A percentile compares a stretch with the other conserved stretches of the same genome.
Conservation (phyloP, 1,140 invertebrate genomes). For the Eriosoma lanigerum region DNA sequence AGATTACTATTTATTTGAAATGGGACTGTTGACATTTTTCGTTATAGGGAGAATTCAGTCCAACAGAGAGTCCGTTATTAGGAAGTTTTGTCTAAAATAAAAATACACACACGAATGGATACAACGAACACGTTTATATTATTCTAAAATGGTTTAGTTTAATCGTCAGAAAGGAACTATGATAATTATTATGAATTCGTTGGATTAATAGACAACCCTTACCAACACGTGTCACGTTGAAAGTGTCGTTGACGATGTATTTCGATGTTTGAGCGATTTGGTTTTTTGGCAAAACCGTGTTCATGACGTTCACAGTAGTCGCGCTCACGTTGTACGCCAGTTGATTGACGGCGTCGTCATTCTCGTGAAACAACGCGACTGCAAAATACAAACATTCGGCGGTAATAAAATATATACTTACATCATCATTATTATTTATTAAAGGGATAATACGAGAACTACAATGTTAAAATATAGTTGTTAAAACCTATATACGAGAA, state of each 20-base stretch:
- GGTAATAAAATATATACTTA: background rate
- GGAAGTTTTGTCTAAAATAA: too few species aligned
- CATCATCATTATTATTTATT: too few species aligned
- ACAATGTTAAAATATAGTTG: too few species aligned
- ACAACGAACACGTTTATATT: too few species aligned
- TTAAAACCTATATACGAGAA: background rate
- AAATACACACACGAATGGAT: too few species aligned
- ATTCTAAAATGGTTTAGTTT: too few species aligned
- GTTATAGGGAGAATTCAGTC: too few species aligned
- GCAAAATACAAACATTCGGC: background rate
- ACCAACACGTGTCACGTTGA: constrained; percentile 34
- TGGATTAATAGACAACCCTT: background rate
- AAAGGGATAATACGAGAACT: too few species aligned
- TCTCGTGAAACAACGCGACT: constrained; percentile 33
- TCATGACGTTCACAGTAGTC: constrained; percentile 21
- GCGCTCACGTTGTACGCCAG: constrained; percentile 39
- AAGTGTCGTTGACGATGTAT: constrained; percentile 13
- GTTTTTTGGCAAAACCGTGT: constrained; percentile 21
- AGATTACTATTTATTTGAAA: too few species aligned
- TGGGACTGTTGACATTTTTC: too few species aligned
- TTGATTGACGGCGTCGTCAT: constrained; percentile 19
- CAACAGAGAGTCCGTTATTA: too few species aligned
- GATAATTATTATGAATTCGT: background rate
- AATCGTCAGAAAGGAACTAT: too few species aligned
- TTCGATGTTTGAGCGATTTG: background rate